Evolutionary conservation across 2,113 vertebrate species (phyloP).

Genomic region (Chlamydotis undulata): DNA sequence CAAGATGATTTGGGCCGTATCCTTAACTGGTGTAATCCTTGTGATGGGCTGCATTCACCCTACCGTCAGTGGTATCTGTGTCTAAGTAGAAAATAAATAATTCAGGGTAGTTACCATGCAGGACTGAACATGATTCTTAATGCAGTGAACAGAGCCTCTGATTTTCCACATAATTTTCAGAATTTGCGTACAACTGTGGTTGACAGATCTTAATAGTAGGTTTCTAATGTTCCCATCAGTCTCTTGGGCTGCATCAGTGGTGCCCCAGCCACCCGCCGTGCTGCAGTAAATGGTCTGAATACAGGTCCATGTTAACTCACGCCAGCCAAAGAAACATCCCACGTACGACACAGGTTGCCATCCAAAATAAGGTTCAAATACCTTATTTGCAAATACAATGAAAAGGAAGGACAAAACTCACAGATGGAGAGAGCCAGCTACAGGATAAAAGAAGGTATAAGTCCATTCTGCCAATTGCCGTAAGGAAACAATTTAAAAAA

Average conservation of each 20-base stretch:
- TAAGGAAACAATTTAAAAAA: neutral
- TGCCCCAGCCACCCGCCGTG: neutral
- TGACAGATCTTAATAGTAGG: neutral
- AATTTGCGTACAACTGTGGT: neutral
- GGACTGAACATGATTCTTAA: neutral
- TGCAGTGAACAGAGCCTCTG: neutral
- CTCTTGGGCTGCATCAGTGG: neutral
- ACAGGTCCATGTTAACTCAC: neutral
- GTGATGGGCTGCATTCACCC: neutral
- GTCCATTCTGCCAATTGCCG: neutral
- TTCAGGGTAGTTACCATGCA: neutral
- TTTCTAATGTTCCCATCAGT: neutral
- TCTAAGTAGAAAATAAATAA: neutral
- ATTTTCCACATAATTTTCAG: neutral
- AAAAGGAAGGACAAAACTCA: neutral
- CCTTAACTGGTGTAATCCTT: neutral
- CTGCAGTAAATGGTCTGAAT: neutral
- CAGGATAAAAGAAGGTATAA: neutral
- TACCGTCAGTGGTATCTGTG: neutral
- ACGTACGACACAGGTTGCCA: neutral
- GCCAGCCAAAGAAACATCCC: neutral
- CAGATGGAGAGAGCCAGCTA: neutral
- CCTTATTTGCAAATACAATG: neutral
- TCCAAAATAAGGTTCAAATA: neutral
- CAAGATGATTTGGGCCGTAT: rapidly evolving